Conservation (phyloP, 2,113 vertebrate species). For the Narcine bancroftii region DNA sequence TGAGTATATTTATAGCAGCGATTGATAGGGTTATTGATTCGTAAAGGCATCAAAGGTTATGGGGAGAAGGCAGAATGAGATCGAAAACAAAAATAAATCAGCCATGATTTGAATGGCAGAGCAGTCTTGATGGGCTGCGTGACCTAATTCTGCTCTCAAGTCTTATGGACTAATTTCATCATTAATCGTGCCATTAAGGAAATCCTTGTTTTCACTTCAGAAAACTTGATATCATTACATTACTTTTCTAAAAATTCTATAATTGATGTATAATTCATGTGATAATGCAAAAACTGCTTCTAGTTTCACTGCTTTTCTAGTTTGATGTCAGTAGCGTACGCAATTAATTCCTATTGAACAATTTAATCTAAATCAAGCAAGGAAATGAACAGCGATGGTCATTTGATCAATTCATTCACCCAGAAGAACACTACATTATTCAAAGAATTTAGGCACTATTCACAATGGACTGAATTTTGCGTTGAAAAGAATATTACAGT, state of each 20-base stretch:
- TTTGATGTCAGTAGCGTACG: background rate
- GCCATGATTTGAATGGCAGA: no score
- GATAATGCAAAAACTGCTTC: background rate
- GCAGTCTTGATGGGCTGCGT: no score
- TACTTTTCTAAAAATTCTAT: background rate
- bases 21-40: no score
- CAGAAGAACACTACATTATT: background rate
- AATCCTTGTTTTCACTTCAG: background rate
- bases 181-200: background rate
- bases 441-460: background rate
- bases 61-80: no score
- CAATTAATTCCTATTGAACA: background rate
- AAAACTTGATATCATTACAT: background rate
- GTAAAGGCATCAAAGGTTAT: no score
- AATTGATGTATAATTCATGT: background rate
- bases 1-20: no score
- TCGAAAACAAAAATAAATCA: no score
- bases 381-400: background rate
- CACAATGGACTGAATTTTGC: background rate
- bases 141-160: no score
- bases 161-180: no score
- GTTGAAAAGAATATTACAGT: background rate
- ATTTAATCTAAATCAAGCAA: background rate
- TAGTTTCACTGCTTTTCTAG: background rate
- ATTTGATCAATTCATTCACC: background rate